Conservation (phyloP, 2,888 invertebrate genomes). For the Antheraea assamensis region DNA sequence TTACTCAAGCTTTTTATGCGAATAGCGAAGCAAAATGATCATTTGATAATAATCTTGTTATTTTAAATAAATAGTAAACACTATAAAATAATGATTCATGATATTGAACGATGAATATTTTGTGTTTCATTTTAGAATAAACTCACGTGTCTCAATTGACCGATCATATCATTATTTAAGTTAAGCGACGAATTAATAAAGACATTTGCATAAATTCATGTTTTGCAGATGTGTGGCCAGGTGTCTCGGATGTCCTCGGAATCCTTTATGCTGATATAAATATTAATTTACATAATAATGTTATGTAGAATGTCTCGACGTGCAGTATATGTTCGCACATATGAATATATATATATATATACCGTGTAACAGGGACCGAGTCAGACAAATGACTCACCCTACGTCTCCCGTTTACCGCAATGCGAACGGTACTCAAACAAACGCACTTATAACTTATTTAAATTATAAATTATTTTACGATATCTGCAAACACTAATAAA, state of each 20-base stretch:
- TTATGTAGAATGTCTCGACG: neutral
- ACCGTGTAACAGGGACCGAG: neutral
- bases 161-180: neutral
- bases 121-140: too few relatives aligned
- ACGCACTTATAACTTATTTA: too few relatives aligned
- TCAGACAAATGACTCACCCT: neutral
- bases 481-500: too few relatives aligned
- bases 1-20: too few relatives aligned
- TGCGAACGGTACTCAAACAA: too few relatives aligned
- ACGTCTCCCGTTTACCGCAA: too few relatives aligned
- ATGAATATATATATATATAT: neutral
- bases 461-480: too few relatives aligned
- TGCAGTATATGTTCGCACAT: neutral
- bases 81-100: too few relatives aligned
- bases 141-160: neutral
- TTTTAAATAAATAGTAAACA: too few relatives aligned
- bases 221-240: constrained; percentile 4
- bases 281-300: constrained; percentile 2
- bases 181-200: neutral
- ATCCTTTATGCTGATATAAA: neutral
- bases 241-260: neutral
- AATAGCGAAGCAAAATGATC: too few relatives aligned
- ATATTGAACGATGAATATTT: too few relatives aligned
- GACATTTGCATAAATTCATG: neutral
- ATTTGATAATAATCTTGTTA: too few relatives aligned